These are phyloP conservation scores for Aphis craccivora DNA, from an alignment of 1,140 invertebrate species.

Conservation along the genomic window DNA sequence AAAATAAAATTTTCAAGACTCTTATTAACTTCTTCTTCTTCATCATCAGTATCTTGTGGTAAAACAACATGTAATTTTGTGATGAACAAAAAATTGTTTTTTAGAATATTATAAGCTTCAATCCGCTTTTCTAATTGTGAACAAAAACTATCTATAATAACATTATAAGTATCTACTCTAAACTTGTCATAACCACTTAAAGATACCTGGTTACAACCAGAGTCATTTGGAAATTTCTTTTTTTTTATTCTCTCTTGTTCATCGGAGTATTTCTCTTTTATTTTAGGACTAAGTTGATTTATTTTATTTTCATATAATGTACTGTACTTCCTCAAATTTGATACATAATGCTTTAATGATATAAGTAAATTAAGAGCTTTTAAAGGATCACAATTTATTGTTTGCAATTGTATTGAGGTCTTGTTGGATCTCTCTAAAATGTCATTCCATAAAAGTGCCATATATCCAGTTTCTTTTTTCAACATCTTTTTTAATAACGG, in stretches of 20 bases:
- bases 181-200: conserved; percentile 3
- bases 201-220: conserved; percentile 10
- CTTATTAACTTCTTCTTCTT: conserved; percentile 21
- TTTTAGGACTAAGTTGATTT: conserved; percentile 24
- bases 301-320: conserved; percentile 15
- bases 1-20: conserved; percentile 18
- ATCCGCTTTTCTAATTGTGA: conserved; percentile 7
- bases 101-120: conserved; percentile 9
- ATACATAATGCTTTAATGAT: conserved; percentile 27
- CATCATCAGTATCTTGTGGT: conserved; percentile 9
- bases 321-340: conserved; percentile 3
- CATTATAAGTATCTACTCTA: not conserved
- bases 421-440: not conserved
- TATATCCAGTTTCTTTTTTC: too few species aligned
- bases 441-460: too few species aligned
- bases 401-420: not conserved
- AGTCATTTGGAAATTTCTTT: conserved; percentile 12
- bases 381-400: conserved; percentile 8
- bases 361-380: conserved; percentile 26
- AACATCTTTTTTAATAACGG: too few species aligned
- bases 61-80: conserved; percentile 20
- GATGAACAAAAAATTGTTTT: conserved; percentile 11
- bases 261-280: conserved; percentile 13
- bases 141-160: not conserved
- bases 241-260: conserved; percentile 25